These are phyloP conservation scores for Heliconius ethilla DNA, from an alignment of 2,888 invertebrate species.

Conservation along the genomic window DNA sequence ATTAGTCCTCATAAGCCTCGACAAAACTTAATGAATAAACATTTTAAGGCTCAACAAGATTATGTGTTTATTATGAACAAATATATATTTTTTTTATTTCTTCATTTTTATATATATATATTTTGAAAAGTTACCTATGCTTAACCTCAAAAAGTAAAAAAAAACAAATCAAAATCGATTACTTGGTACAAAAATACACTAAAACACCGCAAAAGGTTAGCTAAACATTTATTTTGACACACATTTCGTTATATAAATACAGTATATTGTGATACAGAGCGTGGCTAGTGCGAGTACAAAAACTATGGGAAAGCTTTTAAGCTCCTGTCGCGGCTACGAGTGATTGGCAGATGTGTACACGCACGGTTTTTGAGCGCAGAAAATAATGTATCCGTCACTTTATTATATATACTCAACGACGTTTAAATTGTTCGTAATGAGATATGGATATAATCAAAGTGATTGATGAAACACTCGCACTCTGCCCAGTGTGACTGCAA, in stretches of 20 bases:
- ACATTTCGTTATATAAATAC: constrained; percentile 7
- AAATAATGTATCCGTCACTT: no score
- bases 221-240: not conserved
- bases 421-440: no score
- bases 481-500: no score
- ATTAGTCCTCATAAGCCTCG: not conserved
- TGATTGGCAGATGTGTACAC: constrained; percentile 19
- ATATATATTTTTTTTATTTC: no score
- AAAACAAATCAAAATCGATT: not conserved
- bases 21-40: constrained; percentile 3
- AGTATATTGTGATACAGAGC: constrained; percentile 10
- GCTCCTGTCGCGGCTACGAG: constrained; percentile 56
- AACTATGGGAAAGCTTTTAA: constrained; percentile 68
- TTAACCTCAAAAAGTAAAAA: not conserved
- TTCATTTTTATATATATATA: no score
- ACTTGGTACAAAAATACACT: not conserved
- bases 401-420: no score
- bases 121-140: not conserved
- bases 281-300: constrained; percentile 22
- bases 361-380: not conserved
- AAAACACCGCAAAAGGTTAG: not conserved
- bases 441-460: no score
- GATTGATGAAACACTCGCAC: no score
- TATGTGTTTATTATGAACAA: constrained; percentile 1
- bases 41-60: not conserved